Conservation (phyloP, 2,113 vertebrate genomes). For the Coptodon rendalli region DNA sequence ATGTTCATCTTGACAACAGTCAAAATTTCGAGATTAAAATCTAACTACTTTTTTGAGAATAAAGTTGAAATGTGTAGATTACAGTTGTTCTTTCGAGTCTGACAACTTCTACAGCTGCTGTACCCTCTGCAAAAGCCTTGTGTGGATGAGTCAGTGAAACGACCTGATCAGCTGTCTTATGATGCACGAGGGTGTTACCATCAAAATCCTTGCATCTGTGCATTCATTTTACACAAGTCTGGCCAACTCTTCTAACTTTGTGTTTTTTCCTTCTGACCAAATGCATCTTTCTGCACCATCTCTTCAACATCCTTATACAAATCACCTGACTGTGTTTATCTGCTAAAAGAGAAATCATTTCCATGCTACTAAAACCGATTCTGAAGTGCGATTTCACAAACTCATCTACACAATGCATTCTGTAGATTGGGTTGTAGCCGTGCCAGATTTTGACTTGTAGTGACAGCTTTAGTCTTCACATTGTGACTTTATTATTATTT, state of each 20-base stretch:
- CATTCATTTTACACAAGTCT: neutral
- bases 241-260: neutral
- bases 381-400: neutral
- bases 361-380: neutral
- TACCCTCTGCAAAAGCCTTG: neutral
- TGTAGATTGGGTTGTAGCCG: neutral
- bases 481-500: neutral
- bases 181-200: neutral
- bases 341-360: neutral
- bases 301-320: neutral
- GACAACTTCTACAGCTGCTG: neutral
- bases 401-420: neutral
- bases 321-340: neutral
- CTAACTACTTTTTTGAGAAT: neutral
- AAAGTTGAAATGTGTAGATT: neutral
- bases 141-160: neutral
- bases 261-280: accelerated
- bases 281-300: neutral
- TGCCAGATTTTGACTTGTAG: neutral
- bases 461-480: neutral
- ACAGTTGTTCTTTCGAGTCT: neutral
- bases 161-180: neutral
- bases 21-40: accelerated
- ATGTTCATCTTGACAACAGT: neutral
- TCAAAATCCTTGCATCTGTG: neutral